Base-by-base conservation (phyloP, 2,797 vertebrate genomes). In the Lemur catta region DNA sequence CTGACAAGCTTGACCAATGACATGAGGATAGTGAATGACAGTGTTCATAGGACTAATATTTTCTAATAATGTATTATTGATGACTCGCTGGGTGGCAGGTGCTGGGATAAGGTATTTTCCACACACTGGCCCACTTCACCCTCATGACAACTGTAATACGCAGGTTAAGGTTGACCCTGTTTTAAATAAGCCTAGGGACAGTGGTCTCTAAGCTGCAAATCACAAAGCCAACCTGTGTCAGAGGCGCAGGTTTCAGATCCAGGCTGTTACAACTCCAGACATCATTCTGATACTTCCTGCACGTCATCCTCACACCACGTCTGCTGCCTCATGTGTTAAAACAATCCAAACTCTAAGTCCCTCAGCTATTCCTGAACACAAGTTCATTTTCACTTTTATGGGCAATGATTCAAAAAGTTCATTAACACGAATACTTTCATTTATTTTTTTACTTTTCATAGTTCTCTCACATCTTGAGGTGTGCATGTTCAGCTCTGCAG, bases 401-500 rank as follows among this genome's bases (percentile, higher is more conserved):
- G 35, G 24, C 79, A 74, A 88, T 18, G 24, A 94, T 71, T 65
- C 28, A 55, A 85, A 92, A 94, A 10, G 8, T 13, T 79, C 52
- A 78, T 59, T n/a, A 59, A 11, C 28, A 79, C 1, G 15, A 91
- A 88, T 57, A 75, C 11, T 88, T 50, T 28, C 28, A 94, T 63
- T 92, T 82, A 26, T 4, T 43, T 67, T 76, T 57, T n/a, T n/a
- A 46, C 71, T 43, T 38, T 78, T 80, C 67, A 22, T 43, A 55
- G 6, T 61, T 81, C 14, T 80, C 90, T 93, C 81, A 71, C n/a
- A 84, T 59, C 18, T 79, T 84, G 6, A 91, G 85, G 35, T 74
- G 26, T 33, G 20, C 41, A 61, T 71, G 41, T 22, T 89, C 46
- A 85, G 13, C 33, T 95, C 46, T 33, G 11, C 12, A 26, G 79